Percentiles rank a stretch among this genome's conserved stretches.
phyloP scores from a whole-genome alignment of 2,888 invertebrate genomes.

The Lasioglossum lativentre region DNA sequence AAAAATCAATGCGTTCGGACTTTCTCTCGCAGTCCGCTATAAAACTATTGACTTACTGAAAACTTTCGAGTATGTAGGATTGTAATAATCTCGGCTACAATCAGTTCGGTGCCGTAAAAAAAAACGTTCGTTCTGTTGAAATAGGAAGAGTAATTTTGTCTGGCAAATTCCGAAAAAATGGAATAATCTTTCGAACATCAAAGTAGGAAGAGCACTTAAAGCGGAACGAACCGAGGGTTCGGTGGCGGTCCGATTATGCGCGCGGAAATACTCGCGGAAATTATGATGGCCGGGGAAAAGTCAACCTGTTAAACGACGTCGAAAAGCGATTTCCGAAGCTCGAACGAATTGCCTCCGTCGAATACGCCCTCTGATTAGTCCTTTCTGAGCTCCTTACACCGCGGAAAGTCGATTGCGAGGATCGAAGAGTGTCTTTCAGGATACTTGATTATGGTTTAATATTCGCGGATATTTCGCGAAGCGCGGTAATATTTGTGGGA shows the following conservation, averaged over 20 bases:
- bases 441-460: constrained; percentile 2
- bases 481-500: neutral
- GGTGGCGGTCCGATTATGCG: constrained; percentile 30
- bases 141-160: neutral
- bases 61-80: neutral
- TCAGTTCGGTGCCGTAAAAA: neutral
- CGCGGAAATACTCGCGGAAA: constrained; percentile 50
- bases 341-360: constrained; percentile 9
- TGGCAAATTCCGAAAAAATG: neutral
- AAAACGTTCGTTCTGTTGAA: neutral
- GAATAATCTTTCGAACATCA: neutral
- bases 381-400: constrained; percentile 1
- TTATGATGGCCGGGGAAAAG: constrained; percentile 25
- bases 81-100: neutral
- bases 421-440: neutral
- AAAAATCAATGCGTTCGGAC: neutral
- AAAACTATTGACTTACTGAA: neutral
- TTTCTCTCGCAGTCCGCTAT: neutral
- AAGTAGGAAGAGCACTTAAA: constrained; percentile 22
- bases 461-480: neutral
- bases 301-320: constrained; percentile 36
- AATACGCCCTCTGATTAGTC: constrained; percentile 30
- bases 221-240: constrained; percentile 31
- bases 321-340: constrained; percentile 45
- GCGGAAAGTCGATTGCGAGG: constrained; percentile 21